Evolutionary conservation across 2,113 vertebrate genomes (phyloP), one percentile per base, ranked within the genome.

Genomic region (Suncus etruscus): DNA sequence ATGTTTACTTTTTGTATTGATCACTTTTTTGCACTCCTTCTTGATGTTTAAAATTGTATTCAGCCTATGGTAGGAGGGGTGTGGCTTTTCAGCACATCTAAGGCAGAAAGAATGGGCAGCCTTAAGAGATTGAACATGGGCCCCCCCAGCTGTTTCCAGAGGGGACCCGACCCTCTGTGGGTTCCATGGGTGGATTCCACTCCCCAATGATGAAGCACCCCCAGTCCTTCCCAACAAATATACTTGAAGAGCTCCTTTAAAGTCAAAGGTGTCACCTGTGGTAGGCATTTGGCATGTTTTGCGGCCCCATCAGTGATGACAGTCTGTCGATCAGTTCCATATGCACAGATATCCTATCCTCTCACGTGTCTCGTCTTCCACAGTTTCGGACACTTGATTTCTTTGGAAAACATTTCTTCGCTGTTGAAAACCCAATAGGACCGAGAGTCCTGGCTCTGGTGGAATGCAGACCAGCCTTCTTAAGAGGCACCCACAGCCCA

Each of bases 1-100:
- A 96, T 97, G 98, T 98, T 98, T 98, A 98, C 97, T 98, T 98
- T 98, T 97, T 98, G 97, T 98, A 97, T 97, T 93, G 97, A 97
- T 97, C 97, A 96, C 97, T 96, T 93, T 96, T 98, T 98, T 98
- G 97, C 97, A 98, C 97, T 98, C 97, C 97, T 97, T 97, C 97
- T 97, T 97, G 96, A 96, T 97, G 97, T 97, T 90, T 89, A 89
- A 92, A 95, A 94, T 97, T 96, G 96, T 97, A 96, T 96, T 96
- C 96, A 96, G 97, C 97, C 97, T 97, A 84, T 95, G 94, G 96
- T 96, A 96, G 96, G 96, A 97, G 96, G 96, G 97, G 95, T 95
- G 93, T 94, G 97, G 97, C 97, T 97, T 97, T 96, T 96, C 93
- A 89, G 94, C 93, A 95, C 80, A 92, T 86, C 79, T 94, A 95